A percentile compares a stretch with the other conserved stretches of the same genome.
phyloP scores from a whole-genome alignment of 37 sponge, comb jelly and placozoan genomes.

The Geodia barretti region DNA sequence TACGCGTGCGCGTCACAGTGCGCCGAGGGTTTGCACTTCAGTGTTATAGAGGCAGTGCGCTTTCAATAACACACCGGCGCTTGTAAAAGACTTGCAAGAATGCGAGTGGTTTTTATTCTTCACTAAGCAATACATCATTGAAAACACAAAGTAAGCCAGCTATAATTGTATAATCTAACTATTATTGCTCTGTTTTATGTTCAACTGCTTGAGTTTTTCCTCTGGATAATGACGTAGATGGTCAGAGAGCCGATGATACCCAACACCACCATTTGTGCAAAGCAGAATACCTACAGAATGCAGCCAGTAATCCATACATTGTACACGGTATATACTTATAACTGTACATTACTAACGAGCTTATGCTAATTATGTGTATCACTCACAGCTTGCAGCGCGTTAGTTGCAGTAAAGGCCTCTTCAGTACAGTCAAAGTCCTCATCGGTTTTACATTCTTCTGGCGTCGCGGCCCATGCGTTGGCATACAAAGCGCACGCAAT shows the following conservation, averaged over 20 bases:
- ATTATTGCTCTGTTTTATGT: background rate
- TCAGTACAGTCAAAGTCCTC: background rate
- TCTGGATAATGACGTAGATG: background rate
- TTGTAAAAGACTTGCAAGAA: too few species aligned
- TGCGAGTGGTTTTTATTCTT: too few species aligned
- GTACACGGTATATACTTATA: too few species aligned
- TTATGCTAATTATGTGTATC: too few species aligned
- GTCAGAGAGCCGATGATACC: background rate
- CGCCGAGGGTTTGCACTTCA: too few species aligned
- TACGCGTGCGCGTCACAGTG: too few species aligned
- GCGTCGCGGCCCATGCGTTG: background rate
- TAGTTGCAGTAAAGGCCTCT: background rate
- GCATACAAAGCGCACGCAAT: background rate
- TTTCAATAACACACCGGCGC: too few species aligned
- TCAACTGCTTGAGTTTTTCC: background rate
- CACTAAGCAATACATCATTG: too few species aligned
- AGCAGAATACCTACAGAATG: background rate
- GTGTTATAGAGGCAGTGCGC: too few species aligned
- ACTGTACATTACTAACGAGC: too few species aligned
- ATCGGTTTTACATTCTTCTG: background rate
- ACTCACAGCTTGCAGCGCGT: background rate
- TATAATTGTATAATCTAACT: too few species aligned
- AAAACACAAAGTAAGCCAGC: too few species aligned
- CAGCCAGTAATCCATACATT: background rate
- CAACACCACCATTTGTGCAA: background rate